A percentile compares a stretch with the other conserved stretches of the same genome.
Conservation (phyloP, 2,113 vertebrate genomes). For the Podarcis cretensis region DNA sequence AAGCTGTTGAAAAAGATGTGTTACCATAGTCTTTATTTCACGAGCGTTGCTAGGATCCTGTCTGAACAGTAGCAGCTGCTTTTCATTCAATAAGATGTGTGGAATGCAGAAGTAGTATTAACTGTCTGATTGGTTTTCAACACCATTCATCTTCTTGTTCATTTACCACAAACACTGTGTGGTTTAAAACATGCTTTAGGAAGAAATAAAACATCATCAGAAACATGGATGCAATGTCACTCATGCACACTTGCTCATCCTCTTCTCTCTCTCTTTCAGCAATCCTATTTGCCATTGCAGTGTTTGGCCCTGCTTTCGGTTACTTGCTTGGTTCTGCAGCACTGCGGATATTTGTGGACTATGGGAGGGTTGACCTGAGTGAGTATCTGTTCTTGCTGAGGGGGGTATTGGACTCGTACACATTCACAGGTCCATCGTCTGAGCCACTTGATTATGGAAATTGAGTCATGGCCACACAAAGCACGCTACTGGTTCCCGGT, state of each 20-base stretch:
- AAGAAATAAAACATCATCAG: not conserved
- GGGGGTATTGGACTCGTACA: fast-evolving
- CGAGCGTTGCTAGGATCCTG: not conserved
- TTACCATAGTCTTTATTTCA: not conserved
- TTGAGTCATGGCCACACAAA: not conserved
- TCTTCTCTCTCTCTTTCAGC: conserved; percentile 75
- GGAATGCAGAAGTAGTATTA: not conserved
- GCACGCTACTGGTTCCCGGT: not conserved
- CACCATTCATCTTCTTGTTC: not conserved
- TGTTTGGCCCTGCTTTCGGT: conserved; percentile 92
- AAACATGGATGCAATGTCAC: not conserved
- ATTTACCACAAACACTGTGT: not conserved
- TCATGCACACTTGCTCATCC: not conserved
- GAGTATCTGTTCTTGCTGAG: conserved; percentile 39
- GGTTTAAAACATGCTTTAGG: not conserved
- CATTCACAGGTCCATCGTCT: not conserved
- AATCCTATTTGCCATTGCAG: conserved; percentile 90
- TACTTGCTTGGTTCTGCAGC: conserved; percentile 89
- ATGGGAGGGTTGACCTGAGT: conserved; percentile 82
- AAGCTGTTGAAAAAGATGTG: fast-evolving
- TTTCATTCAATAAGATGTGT: not conserved
- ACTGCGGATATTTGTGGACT: conserved; percentile 90
- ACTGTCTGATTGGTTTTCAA: fast-evolving
- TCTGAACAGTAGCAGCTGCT: conserved; percentile 12
- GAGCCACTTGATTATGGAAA: not conserved